A percentile compares a stretch with the other conserved stretches of the same genome.
These are phyloP conservation scores for Acleris literana DNA, from an alignment of 2,888 invertebrate species.

Conservation along the genomic window DNA sequence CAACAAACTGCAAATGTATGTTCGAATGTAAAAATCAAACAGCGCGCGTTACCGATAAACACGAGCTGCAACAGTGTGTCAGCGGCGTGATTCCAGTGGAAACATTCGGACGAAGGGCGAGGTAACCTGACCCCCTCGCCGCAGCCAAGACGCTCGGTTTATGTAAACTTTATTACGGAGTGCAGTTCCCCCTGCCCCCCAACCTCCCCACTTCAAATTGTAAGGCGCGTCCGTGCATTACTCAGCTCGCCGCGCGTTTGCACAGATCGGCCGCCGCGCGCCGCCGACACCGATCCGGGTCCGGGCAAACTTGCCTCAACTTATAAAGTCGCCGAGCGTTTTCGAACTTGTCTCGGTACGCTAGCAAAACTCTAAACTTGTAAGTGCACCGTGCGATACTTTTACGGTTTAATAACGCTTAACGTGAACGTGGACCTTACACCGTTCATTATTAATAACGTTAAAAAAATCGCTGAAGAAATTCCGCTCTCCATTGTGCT, in stretches of 20 bases:
- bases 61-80: slow-evolving; percentile 70
- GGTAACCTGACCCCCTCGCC: slow-evolving; percentile 66
- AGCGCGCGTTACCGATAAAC: slow-evolving; percentile 71
- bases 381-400: background rate
- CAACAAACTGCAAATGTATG: slow-evolving; percentile 45
- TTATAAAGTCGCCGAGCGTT: slow-evolving; percentile 62
- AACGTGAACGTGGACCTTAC: background rate
- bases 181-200: slow-evolving; percentile 59
- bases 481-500: background rate
- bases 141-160: slow-evolving; percentile 71
- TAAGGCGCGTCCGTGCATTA: slow-evolving; percentile 76
- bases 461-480: no score
- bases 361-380: slow-evolving; percentile 12
- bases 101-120: slow-evolving; percentile 69
- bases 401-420: background rate
- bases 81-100: slow-evolving; percentile 75
- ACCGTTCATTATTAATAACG: no score
- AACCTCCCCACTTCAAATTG: slow-evolving; percentile 61
- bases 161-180: slow-evolving; percentile 80
- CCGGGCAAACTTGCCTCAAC: slow-evolving; percentile 66
- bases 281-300: slow-evolving; percentile 69
- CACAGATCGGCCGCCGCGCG: slow-evolving; percentile 76
- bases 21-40: slow-evolving; percentile 69
- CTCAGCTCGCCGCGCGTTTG: slow-evolving; percentile 75
- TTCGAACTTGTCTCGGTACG: slow-evolving; percentile 45